A percentile compares a stretch with the other conserved stretches of the same genome.
Evolutionary conservation across 2,797 vertebrate genomes (phyloP).

Genomic region (Cossypha heuglini): DNA sequence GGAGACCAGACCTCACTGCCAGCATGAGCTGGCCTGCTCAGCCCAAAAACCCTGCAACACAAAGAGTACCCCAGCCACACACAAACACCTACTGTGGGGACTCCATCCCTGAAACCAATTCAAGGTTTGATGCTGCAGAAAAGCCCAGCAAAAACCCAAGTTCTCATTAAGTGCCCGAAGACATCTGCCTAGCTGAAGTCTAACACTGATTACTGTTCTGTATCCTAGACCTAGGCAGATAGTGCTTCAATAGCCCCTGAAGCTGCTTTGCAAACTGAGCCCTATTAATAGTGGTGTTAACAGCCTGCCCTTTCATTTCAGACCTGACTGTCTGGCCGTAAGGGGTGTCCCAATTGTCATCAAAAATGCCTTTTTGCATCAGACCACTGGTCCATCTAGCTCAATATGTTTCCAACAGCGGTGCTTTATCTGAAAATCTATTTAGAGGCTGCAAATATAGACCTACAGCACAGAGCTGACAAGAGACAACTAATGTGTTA

Average conservation of each 20-base stretch:
- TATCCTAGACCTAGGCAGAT: background rate
- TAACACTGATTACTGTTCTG: background rate
- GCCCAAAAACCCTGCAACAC: background rate
- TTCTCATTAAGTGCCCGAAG: background rate
- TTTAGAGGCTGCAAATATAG: background rate
- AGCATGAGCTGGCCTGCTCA: background rate
- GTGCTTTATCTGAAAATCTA: background rate
- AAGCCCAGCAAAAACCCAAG: background rate
- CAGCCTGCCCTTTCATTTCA: background rate
- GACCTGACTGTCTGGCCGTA: background rate
- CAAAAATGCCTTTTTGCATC: background rate
- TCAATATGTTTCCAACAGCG: background rate
- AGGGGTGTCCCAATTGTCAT: background rate
- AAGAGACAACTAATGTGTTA: background rate
- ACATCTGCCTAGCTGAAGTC: background rate
- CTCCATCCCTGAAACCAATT: background rate
- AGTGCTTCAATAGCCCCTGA: background rate
- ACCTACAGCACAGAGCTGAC: background rate
- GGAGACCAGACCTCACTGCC: background rate
- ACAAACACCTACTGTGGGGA: background rate
- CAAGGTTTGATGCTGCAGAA: background rate
- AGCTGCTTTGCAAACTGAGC: background rate
- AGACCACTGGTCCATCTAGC: background rate
- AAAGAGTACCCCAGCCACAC: background rate
- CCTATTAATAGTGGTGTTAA: constrained; percentile 5